These are phyloP conservation scores for Bubo scandiacus DNA, from an alignment of 2,113 vertebrate genomes.

Conservation along the genomic window DNA sequence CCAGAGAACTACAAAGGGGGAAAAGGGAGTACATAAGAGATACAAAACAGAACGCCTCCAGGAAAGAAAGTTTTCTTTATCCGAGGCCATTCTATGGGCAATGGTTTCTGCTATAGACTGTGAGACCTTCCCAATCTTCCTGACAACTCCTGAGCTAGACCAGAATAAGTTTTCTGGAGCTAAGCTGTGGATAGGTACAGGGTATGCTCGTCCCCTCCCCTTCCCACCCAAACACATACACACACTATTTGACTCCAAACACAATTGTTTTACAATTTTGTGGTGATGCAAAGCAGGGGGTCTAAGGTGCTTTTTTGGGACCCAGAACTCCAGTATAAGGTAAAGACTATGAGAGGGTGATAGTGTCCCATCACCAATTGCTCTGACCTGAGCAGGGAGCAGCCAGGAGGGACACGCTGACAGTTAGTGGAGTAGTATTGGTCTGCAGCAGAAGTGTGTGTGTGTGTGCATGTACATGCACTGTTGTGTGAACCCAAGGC, in stretches of 20 bases:
- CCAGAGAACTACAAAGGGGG: background rate
- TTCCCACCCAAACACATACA: background rate
- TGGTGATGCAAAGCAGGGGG: background rate
- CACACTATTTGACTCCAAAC: background rate
- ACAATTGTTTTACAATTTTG: background rate
- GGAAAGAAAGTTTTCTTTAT: background rate
- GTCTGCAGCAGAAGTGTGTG: background rate
- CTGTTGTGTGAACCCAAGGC: background rate
- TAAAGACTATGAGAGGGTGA: background rate
- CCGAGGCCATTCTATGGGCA: fast-evolving
- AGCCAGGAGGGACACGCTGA: background rate
- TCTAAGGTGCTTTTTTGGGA: background rate
- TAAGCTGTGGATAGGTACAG: background rate
- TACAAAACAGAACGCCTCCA: background rate
- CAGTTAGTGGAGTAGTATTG: background rate
- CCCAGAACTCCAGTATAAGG: background rate
- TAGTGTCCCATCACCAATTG: background rate
- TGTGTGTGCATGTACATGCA: fast-evolving
- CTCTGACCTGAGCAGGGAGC: background rate
- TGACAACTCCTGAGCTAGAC: background rate
- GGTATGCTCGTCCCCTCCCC: background rate
- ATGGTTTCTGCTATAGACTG: fast-evolving
- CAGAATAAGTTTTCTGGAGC: background rate
- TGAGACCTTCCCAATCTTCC: background rate
- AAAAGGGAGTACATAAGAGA: background rate